Conservation (phyloP, 1,140 invertebrate genomes). For the Cryptotermes secundus region DNA sequence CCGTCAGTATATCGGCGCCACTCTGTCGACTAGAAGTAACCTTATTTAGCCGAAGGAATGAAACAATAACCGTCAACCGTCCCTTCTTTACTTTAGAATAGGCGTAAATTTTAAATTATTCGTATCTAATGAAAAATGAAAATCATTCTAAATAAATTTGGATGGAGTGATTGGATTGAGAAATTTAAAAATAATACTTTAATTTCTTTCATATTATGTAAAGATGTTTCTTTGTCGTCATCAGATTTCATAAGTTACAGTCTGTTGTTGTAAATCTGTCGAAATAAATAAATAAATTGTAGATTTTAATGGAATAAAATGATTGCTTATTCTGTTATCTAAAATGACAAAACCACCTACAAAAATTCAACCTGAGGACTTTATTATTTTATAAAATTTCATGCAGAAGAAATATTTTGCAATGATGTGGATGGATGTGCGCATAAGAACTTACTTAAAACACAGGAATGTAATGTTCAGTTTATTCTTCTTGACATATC, state of each 20-base stretch:
- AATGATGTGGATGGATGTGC: too few relatives aligned
- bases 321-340: not conserved
- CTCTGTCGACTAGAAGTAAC: not conserved
- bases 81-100: conserved; percentile 7
- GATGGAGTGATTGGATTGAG: not conserved
- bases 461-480: too few relatives aligned
- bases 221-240: not conserved
- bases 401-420: too few relatives aligned
- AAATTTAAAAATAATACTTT: not conserved
- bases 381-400: too few relatives aligned
- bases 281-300: not conserved
- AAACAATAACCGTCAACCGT: not conserved
- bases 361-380: too few relatives aligned
- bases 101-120: not conserved
- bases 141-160: not conserved
- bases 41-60: not conserved
- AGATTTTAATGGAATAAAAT: not conserved
- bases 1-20: too few relatives aligned
- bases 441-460: too few relatives aligned
- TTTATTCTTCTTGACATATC: too few relatives aligned
- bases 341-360: too few relatives aligned
- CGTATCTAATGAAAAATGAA: not conserved
- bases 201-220: conserved; percentile 3
- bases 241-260: not conserved
- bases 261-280: not conserved